These are phyloP conservation scores for Pterois miles DNA, from an alignment of 2,797 vertebrate species.

Conservation along the genomic window DNA sequence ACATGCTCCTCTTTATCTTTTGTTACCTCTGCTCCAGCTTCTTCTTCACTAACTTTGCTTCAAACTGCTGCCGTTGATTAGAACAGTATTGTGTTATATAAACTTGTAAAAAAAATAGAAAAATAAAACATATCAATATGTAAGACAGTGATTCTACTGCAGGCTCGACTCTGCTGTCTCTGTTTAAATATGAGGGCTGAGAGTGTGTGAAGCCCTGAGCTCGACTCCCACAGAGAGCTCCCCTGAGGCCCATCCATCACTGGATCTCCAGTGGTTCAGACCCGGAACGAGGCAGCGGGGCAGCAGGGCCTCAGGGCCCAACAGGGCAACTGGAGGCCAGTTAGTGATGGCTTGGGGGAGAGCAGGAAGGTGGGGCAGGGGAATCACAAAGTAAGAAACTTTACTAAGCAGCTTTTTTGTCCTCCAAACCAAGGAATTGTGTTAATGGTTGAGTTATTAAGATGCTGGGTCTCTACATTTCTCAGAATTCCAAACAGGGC, in stretches of 20 bases:
- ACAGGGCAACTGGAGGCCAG: conserved; percentile 44
- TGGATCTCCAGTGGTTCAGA: conserved; percentile 60
- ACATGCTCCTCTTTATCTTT: neutral
- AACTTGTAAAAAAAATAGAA: neutral
- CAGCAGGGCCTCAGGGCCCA: conserved; percentile 48
- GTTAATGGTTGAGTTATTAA: conserved; percentile 9
- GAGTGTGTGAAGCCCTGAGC: conserved; percentile 35
- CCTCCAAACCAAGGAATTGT: neutral
- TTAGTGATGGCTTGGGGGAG: conserved; percentile 13
- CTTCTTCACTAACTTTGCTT: neutral
- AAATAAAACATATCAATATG: neutral
- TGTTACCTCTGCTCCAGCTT: neutral
- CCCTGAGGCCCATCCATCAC: conserved; percentile 70
- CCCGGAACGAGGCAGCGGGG: conserved; percentile 31
- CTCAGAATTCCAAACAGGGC: neutral
- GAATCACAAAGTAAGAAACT: conserved; percentile 13
- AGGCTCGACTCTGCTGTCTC: conserved; percentile 29
- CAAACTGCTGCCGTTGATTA: conserved; percentile 1
- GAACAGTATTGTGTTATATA: conserved; percentile 11
- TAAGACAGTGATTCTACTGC: neutral
- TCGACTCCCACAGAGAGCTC: conserved; percentile 66
- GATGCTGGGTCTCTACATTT: neutral
- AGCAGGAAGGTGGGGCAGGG: conserved; percentile 1
- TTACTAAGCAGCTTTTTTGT: conserved; percentile 13
- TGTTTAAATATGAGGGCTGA: conserved; percentile 37